These are phyloP conservation scores for Daktulosphaira vitifoliae DNA, from an alignment of 1,140 invertebrate genomes.

Conservation along the genomic window DNA sequence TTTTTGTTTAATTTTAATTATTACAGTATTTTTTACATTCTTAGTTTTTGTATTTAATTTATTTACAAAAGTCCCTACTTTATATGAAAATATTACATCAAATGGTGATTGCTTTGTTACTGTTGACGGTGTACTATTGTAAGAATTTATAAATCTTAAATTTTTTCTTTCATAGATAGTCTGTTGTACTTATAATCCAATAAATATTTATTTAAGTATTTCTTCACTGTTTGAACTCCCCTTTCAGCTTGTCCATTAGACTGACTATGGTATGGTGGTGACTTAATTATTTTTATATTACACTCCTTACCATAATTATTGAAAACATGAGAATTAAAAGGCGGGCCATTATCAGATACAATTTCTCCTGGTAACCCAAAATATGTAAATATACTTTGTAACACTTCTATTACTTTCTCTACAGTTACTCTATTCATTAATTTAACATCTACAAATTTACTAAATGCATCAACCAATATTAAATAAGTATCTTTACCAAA, in stretches of 20 bases:
- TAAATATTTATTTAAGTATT: conserved; percentile 10
- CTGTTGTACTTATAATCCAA: not conserved
- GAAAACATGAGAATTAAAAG: conserved; percentile 2
- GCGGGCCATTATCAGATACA: conserved; percentile 29
- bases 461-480: not conserved
- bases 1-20: too few species aligned
- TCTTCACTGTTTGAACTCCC: conserved; percentile 21
- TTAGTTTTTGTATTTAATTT: too few species aligned
- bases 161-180: not conserved
- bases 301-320: not conserved
- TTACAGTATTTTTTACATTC: too few species aligned
- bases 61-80: not conserved
- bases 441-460: not conserved
- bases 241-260: conserved; percentile 26
- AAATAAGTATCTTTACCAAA: not conserved
- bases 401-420: not conserved
- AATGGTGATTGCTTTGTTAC: not conserved
- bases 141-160: not conserved
- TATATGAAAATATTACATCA: not conserved
- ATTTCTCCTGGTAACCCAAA: conserved; percentile 18
- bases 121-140: not conserved
- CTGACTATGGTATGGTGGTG: conserved; percentile 8
- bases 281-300: not conserved
- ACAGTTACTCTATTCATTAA: not conserved
- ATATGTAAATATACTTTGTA: not conserved